Percentiles rank a stretch among this genome's conserved stretches.
These are phyloP conservation scores for Chlorodrepanis virens DNA, from an alignment of 2,113 vertebrate species.

Conservation along the genomic window DNA sequence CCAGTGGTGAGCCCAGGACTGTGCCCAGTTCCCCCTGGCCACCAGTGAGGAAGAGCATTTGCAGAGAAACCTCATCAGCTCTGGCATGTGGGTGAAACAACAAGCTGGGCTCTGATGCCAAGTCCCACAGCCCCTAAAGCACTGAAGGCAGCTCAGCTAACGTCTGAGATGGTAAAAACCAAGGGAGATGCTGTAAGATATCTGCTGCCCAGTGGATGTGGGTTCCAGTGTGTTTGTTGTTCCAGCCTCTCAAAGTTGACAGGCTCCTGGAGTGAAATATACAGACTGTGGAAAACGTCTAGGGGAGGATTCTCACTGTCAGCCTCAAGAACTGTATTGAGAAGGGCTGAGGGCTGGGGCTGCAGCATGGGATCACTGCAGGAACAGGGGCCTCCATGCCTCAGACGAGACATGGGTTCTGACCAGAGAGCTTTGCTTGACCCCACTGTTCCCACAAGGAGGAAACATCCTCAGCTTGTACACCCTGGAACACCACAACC, in stretches of 20 bases:
- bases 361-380: rapidly evolving
- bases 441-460: not conserved
- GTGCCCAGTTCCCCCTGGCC: not conserved
- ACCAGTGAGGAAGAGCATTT: rapidly evolving
- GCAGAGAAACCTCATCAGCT: not conserved
- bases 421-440: not conserved
- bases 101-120: not conserved
- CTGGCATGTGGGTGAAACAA: rapidly evolving
- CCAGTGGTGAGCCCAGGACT: rapidly evolving
- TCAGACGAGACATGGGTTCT: not conserved
- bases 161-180: not conserved
- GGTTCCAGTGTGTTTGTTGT: not conserved
- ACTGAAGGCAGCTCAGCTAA: not conserved
- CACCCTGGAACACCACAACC: rapidly evolving
- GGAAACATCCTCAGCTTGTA: rapidly evolving
- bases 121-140: not conserved
- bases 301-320: not conserved
- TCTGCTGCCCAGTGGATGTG: not conserved
- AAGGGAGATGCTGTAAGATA: not conserved
- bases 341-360: not conserved
- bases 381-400: not conserved
- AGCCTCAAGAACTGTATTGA: not conserved
- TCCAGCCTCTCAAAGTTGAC: not conserved
- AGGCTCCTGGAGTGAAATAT: not conserved
- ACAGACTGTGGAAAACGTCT: not conserved